phyloP scores from a whole-genome alignment of 2,113 vertebrate genomes.

The Bos javanicus region DNA sequence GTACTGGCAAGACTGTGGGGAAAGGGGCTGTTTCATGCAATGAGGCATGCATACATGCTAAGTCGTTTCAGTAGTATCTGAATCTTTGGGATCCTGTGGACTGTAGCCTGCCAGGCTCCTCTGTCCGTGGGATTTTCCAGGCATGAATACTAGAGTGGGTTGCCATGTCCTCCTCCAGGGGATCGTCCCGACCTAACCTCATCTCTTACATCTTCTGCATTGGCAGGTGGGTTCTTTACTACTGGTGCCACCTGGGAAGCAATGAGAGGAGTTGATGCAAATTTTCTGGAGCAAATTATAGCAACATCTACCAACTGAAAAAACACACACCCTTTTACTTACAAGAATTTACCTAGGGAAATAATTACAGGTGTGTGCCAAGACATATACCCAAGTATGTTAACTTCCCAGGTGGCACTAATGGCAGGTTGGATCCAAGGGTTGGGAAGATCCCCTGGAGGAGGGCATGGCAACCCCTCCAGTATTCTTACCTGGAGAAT shows the following conservation, averaged over 20 bases:
- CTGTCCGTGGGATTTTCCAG: background rate
- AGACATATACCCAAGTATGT: background rate
- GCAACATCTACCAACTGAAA: background rate
- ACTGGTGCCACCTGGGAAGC: background rate
- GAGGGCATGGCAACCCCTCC: background rate
- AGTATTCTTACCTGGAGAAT: background rate
- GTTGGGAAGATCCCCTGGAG: background rate
- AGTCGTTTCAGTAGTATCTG: background rate
- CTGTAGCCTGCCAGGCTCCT: background rate
- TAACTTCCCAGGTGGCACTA: background rate
- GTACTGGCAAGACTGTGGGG: background rate
- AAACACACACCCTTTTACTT: background rate
- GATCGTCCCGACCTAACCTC: accelerated
- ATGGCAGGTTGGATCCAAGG: background rate
- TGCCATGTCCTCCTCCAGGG: background rate
- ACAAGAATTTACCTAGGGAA: background rate
- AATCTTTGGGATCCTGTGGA: background rate
- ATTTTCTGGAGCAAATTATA: background rate
- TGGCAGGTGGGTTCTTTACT: background rate
- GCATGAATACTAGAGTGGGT: background rate
- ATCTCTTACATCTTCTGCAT: background rate
- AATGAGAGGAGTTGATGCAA: background rate
- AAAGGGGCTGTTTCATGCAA: background rate
- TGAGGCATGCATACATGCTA: background rate
- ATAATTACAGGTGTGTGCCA: background rate